Evolutionary conservation across 2,888 invertebrate genomes (phyloP), one percentile per base, ranked within the genome.

Genomic region (Steinernema carpocapsae): DNA sequence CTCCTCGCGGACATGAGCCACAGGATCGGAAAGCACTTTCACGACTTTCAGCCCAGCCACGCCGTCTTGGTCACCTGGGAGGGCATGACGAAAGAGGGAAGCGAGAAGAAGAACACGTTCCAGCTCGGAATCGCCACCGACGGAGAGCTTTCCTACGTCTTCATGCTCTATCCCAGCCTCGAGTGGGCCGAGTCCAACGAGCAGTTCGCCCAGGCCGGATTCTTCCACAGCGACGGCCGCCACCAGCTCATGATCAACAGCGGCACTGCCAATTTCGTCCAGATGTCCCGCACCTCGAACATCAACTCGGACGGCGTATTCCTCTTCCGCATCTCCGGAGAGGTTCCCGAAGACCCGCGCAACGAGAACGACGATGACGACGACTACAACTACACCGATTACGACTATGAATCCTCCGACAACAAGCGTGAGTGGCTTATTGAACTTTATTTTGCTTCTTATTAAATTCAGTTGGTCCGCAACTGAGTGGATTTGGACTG

Each of bases 151-250:
- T 93, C 93, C 1, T 97, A 93, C 87, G 93, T 92, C 0, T 92
- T 94, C 85, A 91, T 96, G 80, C 90, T 94, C 75, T 99, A 97
- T 88, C 93, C 92, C 76, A 94, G 94, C 0, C 92, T 99, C 72
- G 93, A 94, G 87, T 99, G 97, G 97, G 78, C 80, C 6, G 71
- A 76, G 45, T 56, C 73, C 1, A 76, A 72, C 59, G 78, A 56
- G 86, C 94, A 94, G 0, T 92, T 94, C 83, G 95, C 94, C 0
- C 97, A 97, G 89, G 94, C 93, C 72, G 97, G 96, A 1, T 93
- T 97, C 83, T 92, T 94, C 78, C 91, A 94, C 0, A 93, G 93
- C 77, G 94, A 94, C 87, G 93, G 93, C 51, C 91, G 92, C 75
- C 89, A 92, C 74, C 92, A 91, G 84, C 91, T 91, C 1, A 90